phyloP scores from a whole-genome alignment of 2,888 invertebrate genomes.

The Agrochola circellaris region DNA sequence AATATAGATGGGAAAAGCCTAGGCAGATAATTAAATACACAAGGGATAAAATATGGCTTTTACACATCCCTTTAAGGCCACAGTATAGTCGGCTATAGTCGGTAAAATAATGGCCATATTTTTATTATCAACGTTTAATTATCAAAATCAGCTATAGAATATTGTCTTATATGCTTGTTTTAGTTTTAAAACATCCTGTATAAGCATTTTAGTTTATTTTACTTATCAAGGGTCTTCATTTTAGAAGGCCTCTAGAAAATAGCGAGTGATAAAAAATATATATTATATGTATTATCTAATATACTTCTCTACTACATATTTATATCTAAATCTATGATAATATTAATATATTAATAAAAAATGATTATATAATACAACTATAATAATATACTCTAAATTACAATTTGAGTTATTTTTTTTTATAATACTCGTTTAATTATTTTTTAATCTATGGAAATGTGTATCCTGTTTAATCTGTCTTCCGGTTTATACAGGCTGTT shows the following conservation, averaged over 20 bases:
- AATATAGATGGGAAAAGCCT: too few species aligned
- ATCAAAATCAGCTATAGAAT: background rate
- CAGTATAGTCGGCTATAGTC: too few species aligned
- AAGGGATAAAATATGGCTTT: background rate
- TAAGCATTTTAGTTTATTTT: slow-evolving; percentile 25
- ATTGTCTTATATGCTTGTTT: slow-evolving; percentile 2
- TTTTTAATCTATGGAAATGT: slow-evolving; percentile 72
- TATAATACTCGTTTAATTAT: slow-evolving; percentile 64
- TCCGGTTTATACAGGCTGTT: slow-evolving; percentile 55
- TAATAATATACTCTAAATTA: slow-evolving; percentile 56
- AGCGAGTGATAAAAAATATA: slow-evolving; percentile 68
- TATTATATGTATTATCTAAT: slow-evolving; percentile 60
- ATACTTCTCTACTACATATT: slow-evolving; percentile 65
- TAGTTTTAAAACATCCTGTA: slow-evolving; percentile 15
- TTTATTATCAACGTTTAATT: background rate
- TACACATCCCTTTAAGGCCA: background rate
- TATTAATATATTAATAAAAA: slow-evolving; percentile 63
- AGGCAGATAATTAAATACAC: background rate
- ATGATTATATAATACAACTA: slow-evolving; percentile 65
- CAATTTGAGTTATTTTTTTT: slow-evolving; percentile 64
- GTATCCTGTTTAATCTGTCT: slow-evolving; percentile 61
- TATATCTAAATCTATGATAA: slow-evolving; percentile 61
- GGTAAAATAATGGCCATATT: background rate
- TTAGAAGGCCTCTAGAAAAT: slow-evolving; percentile 39
- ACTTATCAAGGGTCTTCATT: slow-evolving; percentile 17